phyloP scores from a whole-genome alignment of 2,113 vertebrate species.

The Nibea albiflora region DNA sequence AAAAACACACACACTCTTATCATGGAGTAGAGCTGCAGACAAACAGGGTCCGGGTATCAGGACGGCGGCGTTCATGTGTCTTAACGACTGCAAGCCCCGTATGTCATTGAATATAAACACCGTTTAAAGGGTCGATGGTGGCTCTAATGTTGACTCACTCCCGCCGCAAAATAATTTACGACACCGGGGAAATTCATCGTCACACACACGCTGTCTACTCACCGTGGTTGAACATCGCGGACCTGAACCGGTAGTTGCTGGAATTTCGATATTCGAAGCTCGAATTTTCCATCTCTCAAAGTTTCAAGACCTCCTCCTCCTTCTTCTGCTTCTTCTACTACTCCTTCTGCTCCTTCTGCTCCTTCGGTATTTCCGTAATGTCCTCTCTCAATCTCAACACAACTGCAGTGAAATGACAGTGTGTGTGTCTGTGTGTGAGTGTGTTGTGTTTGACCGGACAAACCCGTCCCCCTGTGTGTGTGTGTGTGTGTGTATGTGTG shows the following conservation, averaged over 20 bases:
- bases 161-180: neutral
- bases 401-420: constrained; percentile 31
- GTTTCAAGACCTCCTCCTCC: constrained; percentile 40
- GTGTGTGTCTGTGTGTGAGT: constrained; percentile 17
- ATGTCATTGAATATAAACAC: neutral
- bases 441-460: constrained; percentile 52
- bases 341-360: constrained; percentile 10
- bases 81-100: neutral
- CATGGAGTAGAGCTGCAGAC: neutral
- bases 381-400: constrained; percentile 17
- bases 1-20: neutral
- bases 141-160: neutral
- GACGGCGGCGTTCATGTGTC: neutral
- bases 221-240: constrained; percentile 83
- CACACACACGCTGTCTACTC: constrained; percentile 60
- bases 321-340: neutral
- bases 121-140: neutral
- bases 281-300: constrained; percentile 81
- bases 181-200: constrained; percentile 10
- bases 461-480: constrained; percentile 54
- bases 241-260: constrained; percentile 80
- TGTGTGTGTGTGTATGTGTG: neutral
- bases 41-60: neutral
- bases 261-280: too few relatives aligned
- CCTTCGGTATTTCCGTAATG: constrained; percentile 47